Evolutionary conservation across 2,888 invertebrate genomes (phyloP).

Genomic region (Tholera decimalis): DNA sequence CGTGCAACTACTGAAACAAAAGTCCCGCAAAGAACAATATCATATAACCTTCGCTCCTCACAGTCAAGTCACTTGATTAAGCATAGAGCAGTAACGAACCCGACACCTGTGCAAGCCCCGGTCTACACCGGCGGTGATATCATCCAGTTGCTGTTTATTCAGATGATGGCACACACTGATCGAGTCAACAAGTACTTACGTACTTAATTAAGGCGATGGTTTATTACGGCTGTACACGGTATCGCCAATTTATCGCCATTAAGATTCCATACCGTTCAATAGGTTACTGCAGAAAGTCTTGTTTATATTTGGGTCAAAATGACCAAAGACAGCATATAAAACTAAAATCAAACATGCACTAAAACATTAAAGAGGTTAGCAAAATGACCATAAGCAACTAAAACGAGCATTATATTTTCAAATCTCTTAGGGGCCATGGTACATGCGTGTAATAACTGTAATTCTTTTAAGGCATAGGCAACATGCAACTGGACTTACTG

Average conservation of each 20-base stretch:
- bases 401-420: slow-evolving; percentile 1
- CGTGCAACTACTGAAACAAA: neutral
- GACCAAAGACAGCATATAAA: neutral
- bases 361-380: neutral
- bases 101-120: slow-evolving; percentile 70
- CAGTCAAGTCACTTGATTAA: slow-evolving; percentile 31
- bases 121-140: slow-evolving; percentile 76
- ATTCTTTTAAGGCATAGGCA: slow-evolving; percentile 28
- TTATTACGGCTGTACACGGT: slow-evolving; percentile 10
- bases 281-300: neutral
- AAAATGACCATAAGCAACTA: neutral
- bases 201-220: slow-evolving; percentile 73
- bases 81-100: slow-evolving; percentile 41
- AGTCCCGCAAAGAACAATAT: neutral
- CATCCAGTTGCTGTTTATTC: slow-evolving; percentile 78
- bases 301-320: neutral
- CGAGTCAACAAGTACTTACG: slow-evolving; percentile 78
- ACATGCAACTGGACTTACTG: slow-evolving; percentile 35
- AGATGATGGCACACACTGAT: slow-evolving; percentile 76
- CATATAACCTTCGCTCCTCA: slow-evolving; percentile 1
- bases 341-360: neutral
- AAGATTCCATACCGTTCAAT: neutral
- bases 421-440: neutral
- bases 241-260: neutral
- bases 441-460: neutral